A percentile compares a stretch with the other conserved stretches of the same genome.
These are phyloP conservation scores for Trachelus tabidus DNA, from an alignment of 2,888 invertebrate species.

Conservation along the genomic window DNA sequence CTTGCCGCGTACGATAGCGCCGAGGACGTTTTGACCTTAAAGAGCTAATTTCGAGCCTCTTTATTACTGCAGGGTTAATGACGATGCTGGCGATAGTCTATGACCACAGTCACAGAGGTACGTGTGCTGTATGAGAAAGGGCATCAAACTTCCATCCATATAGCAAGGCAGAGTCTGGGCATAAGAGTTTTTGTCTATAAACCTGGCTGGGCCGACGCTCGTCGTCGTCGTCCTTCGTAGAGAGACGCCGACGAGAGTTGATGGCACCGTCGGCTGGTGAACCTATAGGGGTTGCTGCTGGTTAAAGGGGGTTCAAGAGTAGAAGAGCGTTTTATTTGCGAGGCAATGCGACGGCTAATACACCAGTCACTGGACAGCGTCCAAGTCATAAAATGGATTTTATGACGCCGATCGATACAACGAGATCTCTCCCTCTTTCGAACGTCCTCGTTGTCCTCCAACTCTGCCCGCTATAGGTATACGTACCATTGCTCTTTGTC, in stretches of 20 bases:
- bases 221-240: conserved; percentile 9
- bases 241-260: conserved; percentile 44
- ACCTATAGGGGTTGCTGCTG: conserved; percentile 30
- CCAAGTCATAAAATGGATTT: conserved; percentile 65
- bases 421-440: conserved; percentile 48
- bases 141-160: background rate
- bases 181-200: conserved; percentile 47
- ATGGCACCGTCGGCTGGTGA: conserved; percentile 47
- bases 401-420: conserved; percentile 62
- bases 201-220: conserved; percentile 36
- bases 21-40: background rate
- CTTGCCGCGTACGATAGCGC: background rate
- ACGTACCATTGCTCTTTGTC: conserved; percentile 15
- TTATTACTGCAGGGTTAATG: background rate
- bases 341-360: conserved; percentile 64
- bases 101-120: background rate
- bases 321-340: conserved; percentile 63
- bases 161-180: background rate
- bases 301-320: conserved; percentile 54
- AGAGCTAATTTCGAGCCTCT: background rate
- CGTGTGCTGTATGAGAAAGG: background rate
- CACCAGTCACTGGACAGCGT: conserved; percentile 65
- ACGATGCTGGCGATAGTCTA: background rate
- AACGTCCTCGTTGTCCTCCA: conserved; percentile 34
- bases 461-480: conserved; percentile 22